These are phyloP conservation scores for Drosophila ironensis DNA, from an alignment of 1,140 invertebrate genomes.

Conservation along the genomic window DNA sequence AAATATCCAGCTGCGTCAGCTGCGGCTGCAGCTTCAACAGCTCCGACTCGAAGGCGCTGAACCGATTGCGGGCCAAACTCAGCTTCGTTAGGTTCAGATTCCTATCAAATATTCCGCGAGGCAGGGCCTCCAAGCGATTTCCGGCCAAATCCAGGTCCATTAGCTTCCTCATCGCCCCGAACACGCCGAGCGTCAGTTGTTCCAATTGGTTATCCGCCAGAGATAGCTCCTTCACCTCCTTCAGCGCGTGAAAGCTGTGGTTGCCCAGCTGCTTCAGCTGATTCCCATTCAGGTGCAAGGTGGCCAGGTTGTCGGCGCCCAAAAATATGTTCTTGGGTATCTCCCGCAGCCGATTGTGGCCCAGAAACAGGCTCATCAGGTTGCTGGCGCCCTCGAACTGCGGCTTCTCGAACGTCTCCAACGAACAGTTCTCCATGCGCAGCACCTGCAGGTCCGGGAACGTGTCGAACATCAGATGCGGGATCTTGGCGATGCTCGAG, in stretches of 20 bases:
- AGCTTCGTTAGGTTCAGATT: conserved; percentile 68
- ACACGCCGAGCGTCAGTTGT: conserved; percentile 54
- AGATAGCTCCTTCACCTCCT: conserved; percentile 67
- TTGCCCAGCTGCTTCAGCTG: conserved; percentile 56
- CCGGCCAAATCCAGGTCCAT: conserved; percentile 66
- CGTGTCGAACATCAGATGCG: conserved; percentile 75
- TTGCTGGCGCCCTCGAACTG: conserved; percentile 80
- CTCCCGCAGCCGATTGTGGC: conserved; percentile 64
- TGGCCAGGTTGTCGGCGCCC: conserved; percentile 72
- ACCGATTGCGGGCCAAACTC: conserved; percentile 59
- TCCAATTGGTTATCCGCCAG: conserved; percentile 64
- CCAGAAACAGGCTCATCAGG: conserved; percentile 70
- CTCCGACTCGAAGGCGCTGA: conserved; percentile 70
- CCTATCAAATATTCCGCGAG: conserved; percentile 67
- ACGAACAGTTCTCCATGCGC: conserved; percentile 75
- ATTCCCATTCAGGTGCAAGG: conserved; percentile 57
- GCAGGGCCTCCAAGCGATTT: conserved; percentile 56
- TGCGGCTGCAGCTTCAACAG: conserved; percentile 58
- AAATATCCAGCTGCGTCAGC: conserved; percentile 60
- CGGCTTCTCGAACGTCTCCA: conserved; percentile 74
- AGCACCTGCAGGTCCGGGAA: conserved; percentile 77
- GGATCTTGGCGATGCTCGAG: conserved; percentile 76
- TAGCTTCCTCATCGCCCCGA: conserved; percentile 60
- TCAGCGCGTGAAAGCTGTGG: conserved; percentile 68
- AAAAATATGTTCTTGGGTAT: conserved; percentile 79